Conservation (phyloP, 2,113 vertebrate genomes). For the Passer montanus region DNA sequence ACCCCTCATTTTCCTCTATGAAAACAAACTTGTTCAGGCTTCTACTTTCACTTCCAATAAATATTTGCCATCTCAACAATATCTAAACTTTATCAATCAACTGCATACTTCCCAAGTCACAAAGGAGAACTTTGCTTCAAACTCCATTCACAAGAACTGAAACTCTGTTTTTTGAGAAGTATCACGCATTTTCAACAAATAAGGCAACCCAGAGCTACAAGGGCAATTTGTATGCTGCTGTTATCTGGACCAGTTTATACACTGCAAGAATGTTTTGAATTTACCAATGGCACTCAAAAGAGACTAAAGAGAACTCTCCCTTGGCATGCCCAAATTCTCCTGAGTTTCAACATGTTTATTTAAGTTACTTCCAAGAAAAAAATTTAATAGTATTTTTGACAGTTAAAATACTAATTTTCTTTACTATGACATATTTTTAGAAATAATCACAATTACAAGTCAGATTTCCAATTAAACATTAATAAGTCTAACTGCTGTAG, state of each 20-base stretch:
- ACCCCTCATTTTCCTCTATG: not conserved
- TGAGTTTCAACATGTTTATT: rapidly evolving
- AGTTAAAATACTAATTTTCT: not conserved
- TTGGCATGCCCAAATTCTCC: rapidly evolving
- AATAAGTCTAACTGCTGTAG: not conserved
- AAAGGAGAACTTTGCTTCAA: not conserved
- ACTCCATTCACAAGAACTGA: not conserved
- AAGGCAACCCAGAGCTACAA: not conserved
- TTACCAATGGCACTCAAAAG: not conserved
- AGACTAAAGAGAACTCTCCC: not conserved
- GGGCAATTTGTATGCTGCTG: not conserved
- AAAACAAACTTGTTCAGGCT: not conserved
- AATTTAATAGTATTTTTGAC: not conserved
- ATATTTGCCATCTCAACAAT: not conserved
- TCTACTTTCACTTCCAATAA: not conserved
- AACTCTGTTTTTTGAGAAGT: not conserved
- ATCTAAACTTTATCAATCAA: not conserved
- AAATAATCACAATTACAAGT: not conserved
- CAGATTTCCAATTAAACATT: not conserved
- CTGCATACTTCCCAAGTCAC: not conserved
- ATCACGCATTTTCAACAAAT: not conserved
- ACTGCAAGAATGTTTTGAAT: not conserved
- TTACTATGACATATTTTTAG: not conserved
- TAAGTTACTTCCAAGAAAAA: not conserved
- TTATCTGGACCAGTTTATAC: not conserved